These are phyloP conservation scores for Pangasius krempfi DNA, from an alignment of 2,797 vertebrate genomes.

Conservation along the genomic window DNA sequence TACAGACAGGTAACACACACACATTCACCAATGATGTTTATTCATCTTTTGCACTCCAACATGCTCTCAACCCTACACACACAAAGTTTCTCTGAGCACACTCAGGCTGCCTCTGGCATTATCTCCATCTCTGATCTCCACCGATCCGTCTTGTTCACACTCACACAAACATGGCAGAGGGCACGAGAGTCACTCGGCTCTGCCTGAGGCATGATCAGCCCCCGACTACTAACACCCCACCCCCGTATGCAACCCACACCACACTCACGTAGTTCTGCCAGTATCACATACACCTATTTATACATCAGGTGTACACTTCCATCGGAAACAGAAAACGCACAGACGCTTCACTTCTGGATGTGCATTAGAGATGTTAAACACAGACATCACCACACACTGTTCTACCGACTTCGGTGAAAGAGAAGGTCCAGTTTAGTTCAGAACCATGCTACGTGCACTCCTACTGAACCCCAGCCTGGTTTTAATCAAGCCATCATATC, in stretches of 20 bases:
- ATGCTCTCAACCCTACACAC: conserved; percentile 1
- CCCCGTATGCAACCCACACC: neutral
- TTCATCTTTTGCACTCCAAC: neutral
- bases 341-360: conserved; percentile 36
- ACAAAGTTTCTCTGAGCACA: neutral
- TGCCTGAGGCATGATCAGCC: conserved; percentile 12
- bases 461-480: conserved; percentile 50
- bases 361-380: conserved; percentile 19
- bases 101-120: conserved; percentile 22
- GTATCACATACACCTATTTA: conserved; percentile 38
- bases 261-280: neutral
- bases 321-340: conserved; percentile 31
- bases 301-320: conserved; percentile 59
- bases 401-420: conserved; percentile 23
- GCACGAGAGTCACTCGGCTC: conserved; percentile 25
- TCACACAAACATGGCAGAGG: conserved; percentile 53
- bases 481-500: conserved; percentile 53
- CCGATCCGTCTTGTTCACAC: conserved; percentile 60
- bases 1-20: conserved; percentile 1
- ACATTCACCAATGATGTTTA: conserved; percentile 5
- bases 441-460: conserved; percentile 42
- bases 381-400: conserved; percentile 16
- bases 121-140: conserved; percentile 54
- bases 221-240: neutral
- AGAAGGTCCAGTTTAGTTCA: neutral